Percentiles rank a stretch among this genome's conserved stretches.
Conservation (phyloP, 2,888 invertebrate species). For the Leucophenga maculata region DNA sequence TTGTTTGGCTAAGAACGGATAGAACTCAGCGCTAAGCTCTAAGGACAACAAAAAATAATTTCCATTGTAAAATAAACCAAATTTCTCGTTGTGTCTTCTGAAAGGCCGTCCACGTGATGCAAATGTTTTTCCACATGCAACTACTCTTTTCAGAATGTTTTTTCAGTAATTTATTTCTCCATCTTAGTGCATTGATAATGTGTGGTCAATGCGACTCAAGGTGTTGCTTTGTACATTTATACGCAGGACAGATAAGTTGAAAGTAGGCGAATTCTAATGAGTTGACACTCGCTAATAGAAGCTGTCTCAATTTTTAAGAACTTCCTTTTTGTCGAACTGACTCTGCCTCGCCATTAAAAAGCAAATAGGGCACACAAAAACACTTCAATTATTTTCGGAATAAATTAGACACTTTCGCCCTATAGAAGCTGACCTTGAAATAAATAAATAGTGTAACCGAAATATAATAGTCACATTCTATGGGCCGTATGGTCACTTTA, state of each 20-base stretch:
- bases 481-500: no score
- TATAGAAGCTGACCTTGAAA: not conserved
- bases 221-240: not conserved
- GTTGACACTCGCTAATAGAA: conserved; percentile 6
- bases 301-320: not conserved
- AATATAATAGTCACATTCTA: no score
- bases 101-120: not conserved
- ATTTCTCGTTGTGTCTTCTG: no score
- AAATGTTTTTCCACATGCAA: not conserved
- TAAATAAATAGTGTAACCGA: no score
- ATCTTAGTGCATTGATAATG: not conserved
- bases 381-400: not conserved
- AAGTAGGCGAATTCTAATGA: conserved; percentile 7
- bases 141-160: no score
- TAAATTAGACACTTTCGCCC: not conserved
- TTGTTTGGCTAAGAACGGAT: no score
- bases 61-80: not conserved
- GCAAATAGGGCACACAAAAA: not conserved
- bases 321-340: not conserved
- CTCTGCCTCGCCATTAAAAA: conserved; percentile 2
- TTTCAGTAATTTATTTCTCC: not conserved
- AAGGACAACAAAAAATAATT: no score
- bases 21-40: no score
- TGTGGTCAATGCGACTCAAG: not conserved
- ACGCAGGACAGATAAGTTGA: conserved; percentile 9